Percentiles rank a stretch among this genome's conserved stretches.
These are phyloP conservation scores for Psilopsiagon aurifrons DNA, from an alignment of 2,113 vertebrate species.

Conservation along the genomic window DNA sequence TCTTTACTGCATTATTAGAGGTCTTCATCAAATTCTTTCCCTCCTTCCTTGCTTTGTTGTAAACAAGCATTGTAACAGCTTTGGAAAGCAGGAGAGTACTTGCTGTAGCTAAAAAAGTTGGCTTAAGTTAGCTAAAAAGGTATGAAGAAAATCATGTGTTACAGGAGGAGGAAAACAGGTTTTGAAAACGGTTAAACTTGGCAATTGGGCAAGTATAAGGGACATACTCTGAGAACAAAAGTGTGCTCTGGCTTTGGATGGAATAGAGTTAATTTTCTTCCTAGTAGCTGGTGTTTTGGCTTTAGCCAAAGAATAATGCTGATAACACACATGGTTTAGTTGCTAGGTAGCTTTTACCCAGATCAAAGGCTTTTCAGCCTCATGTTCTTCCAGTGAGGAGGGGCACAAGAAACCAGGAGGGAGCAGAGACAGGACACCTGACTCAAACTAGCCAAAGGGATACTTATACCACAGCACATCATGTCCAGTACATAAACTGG, in stretches of 20 bases:
- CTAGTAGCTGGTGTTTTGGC: not conserved
- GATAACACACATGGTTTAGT: not conserved
- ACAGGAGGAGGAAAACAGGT: not conserved
- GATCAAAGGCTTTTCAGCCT: not conserved
- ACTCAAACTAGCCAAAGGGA: not conserved
- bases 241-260: not conserved
- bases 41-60: not conserved
- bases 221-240: not conserved
- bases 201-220: not conserved
- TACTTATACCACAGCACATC: not conserved
- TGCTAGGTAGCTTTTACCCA: not conserved
- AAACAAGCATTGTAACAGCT: not conserved
- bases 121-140: not conserved
- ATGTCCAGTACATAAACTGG: not conserved
- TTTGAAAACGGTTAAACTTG: not conserved
- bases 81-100: not conserved
- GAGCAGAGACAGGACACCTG: not conserved
- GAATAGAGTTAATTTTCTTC: not conserved
- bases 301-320: not conserved
- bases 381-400: not conserved
- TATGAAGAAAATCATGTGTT: not conserved
- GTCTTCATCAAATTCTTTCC: not conserved
- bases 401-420: not conserved
- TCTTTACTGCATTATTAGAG: not conserved
- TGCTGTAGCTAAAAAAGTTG: not conserved